phyloP scores from a whole-genome alignment of 2,113 vertebrate species.

The Rousettus leschenaultii region DNA sequence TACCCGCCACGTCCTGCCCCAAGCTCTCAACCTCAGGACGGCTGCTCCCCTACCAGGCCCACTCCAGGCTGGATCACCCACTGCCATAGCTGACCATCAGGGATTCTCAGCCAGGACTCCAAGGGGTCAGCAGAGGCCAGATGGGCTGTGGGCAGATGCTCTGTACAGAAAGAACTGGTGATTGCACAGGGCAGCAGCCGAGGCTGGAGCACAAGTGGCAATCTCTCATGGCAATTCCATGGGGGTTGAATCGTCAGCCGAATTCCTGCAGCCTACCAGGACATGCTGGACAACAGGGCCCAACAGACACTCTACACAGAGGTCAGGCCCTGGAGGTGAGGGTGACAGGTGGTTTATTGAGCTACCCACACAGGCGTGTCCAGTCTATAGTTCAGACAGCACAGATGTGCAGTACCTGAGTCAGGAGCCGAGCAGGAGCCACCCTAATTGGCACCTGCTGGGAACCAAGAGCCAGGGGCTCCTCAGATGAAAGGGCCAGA shows the following conservation, averaged over 20 bases:
- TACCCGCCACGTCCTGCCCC: not conserved
- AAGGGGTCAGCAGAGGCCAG: not conserved
- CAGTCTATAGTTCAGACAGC: not conserved
- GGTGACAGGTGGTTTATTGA: not conserved
- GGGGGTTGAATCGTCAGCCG: not conserved
- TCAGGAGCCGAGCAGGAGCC: constrained; percentile 12
- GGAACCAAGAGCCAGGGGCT: not conserved
- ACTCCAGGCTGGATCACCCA: not conserved
- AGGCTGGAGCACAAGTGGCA: not conserved
- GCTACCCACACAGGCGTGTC: not conserved
- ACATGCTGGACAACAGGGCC: not conserved
- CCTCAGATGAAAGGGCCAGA: constrained; percentile 52
- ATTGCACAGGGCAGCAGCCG: not conserved
- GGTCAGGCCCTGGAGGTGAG: not conserved
- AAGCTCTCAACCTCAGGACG: not conserved
- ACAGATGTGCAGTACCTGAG: not conserved
- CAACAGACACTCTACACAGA: not conserved
- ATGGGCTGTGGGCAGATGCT: not conserved
- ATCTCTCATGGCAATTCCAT: not conserved
- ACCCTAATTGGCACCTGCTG: constrained; percentile 57
- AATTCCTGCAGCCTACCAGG: not conserved
- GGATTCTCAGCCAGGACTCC: not conserved
- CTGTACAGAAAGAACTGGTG: not conserved
- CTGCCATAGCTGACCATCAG: not conserved
- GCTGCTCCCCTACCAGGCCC: not conserved